Conservation (phyloP, 2,797 vertebrate species). For the Threskiornis aethiopicus region DNA sequence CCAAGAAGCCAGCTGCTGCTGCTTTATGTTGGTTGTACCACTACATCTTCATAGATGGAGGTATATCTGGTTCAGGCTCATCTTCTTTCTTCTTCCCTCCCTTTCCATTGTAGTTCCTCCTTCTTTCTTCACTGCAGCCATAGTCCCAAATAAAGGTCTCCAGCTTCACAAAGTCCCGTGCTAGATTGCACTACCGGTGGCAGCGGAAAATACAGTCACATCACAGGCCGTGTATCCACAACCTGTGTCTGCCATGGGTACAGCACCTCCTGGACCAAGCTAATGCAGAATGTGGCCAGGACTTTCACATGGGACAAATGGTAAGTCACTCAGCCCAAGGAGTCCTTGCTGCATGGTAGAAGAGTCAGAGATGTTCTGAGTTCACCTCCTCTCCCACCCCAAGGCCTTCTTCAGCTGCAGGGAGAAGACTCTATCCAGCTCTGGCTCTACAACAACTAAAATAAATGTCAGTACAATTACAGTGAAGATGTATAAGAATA, state of each 20-base stretch:
- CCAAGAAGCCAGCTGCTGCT: not conserved
- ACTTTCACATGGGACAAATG: not conserved
- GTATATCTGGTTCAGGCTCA: not conserved
- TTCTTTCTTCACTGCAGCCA: not conserved
- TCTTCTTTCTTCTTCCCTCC: not conserved
- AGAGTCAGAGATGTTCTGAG: not conserved
- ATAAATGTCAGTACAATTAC: not conserved
- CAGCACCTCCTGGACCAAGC: not conserved
- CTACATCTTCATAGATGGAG: not conserved
- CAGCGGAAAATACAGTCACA: not conserved
- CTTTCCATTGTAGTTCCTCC: not conserved
- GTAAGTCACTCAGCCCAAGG: not conserved
- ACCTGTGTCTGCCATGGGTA: not conserved
- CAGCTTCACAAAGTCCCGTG: not conserved
- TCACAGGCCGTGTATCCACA: not conserved
- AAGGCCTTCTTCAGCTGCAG: not conserved
- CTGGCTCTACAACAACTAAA: not conserved
- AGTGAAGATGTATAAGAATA: not conserved
- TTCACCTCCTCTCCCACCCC: not conserved
- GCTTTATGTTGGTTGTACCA: not conserved
- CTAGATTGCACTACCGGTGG: not conserved
- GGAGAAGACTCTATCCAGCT: not conserved
- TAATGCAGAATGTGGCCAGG: not conserved
- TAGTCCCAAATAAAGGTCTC: not conserved
- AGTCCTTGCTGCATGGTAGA: not conserved